Percentiles rank a stretch among this genome's conserved stretches.
Conservation (phyloP, 1,140 invertebrate genomes). For the Geopemphigus sp. region DNA sequence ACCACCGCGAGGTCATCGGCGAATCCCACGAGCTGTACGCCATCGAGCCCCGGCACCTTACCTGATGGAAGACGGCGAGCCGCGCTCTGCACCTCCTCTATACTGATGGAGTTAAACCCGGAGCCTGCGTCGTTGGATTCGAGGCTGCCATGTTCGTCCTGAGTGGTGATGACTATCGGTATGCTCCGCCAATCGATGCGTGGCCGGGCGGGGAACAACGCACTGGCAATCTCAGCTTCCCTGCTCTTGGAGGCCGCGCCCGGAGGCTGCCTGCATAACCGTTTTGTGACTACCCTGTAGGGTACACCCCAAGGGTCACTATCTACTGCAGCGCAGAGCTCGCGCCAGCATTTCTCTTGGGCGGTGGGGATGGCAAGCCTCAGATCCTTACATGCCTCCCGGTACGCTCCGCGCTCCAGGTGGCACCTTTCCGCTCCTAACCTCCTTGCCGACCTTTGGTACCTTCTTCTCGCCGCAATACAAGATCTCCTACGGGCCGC, state of each 20-base stretch:
- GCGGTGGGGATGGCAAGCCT: background rate
- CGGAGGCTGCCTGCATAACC: background rate
- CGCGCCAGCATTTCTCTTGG: conserved; percentile 1
- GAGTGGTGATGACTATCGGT: too few species aligned
- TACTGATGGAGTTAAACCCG: too few species aligned
- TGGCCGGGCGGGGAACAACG: background rate
- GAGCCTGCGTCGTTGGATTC: too few species aligned
- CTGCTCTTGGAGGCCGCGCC: background rate
- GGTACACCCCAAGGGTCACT: conserved; percentile 15
- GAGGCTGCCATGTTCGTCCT: too few species aligned
- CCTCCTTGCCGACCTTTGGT: background rate
- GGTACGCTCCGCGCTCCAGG: too few species aligned
- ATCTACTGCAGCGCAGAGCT: conserved; percentile 1
- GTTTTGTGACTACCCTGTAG: conserved; percentile 1
- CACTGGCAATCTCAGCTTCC: background rate
- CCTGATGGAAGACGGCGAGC: too few species aligned
- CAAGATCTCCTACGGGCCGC: background rate
- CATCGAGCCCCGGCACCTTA: too few species aligned
- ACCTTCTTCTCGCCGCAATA: background rate
- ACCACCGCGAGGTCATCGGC: too few species aligned
- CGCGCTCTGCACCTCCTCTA: too few species aligned
- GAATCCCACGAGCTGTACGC: too few species aligned
- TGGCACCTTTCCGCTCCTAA: background rate
- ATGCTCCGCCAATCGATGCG: background rate
- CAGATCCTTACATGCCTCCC: too few species aligned